Conservation (phyloP, 2,888 invertebrate genomes). For the Rotaria socialis region DNA sequence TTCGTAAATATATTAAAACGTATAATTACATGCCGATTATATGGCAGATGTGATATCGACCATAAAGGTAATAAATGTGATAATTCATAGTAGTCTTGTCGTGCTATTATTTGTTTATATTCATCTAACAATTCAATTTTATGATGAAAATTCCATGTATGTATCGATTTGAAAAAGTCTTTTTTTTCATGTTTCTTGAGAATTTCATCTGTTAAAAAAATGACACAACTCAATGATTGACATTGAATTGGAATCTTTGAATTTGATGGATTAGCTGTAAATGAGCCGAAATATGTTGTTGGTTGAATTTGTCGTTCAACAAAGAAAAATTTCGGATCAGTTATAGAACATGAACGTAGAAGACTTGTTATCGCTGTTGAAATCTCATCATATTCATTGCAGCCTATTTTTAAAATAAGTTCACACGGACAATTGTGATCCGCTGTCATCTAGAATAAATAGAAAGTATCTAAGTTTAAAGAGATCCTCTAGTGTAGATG, state of each 20-base stretch:
- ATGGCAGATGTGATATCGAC: conserved; percentile 38
- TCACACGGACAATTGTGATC: not conserved
- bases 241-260: not conserved
- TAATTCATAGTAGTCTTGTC: conserved; percentile 44
- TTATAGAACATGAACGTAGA: conserved; percentile 31
- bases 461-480: no score
- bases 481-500: no score
- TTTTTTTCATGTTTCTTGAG: not conserved
- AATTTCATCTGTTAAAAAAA: conserved; percentile 26
- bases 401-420: conserved; percentile 6
- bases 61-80: conserved; percentile 37
- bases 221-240: conserved; percentile 35
- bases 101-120: conserved; percentile 33
- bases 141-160: conserved; percentile 45
- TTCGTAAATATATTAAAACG: conserved; percentile 44
- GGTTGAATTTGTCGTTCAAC: not conserved
- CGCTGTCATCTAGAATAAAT: not conserved
- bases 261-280: not conserved
- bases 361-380: not conserved
- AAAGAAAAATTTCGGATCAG: not conserved
- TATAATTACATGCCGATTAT: conserved; percentile 28
- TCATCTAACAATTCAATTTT: conserved; percentile 46
- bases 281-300: not conserved
- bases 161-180: not conserved
- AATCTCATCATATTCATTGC: conserved; percentile 25